Evolutionary conservation across 2,888 invertebrate genomes (phyloP).

Genomic region (Leucoma salicis): DNA sequence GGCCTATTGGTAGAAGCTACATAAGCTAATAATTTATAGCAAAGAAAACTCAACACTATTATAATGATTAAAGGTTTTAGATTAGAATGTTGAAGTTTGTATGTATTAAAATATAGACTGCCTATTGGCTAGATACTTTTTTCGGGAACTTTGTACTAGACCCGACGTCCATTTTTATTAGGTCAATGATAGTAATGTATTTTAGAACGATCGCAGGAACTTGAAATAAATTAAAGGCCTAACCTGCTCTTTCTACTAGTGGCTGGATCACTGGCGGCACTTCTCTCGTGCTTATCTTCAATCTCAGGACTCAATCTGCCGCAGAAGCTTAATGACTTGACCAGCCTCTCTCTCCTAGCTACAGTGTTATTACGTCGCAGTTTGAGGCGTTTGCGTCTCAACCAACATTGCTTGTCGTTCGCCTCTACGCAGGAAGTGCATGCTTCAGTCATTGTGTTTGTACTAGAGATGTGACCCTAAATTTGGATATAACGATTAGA

Average conservation of each 20-base stretch:
- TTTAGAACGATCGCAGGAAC: too few relatives aligned
- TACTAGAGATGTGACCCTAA: conserved; percentile 77
- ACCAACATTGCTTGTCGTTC: conserved; percentile 70
- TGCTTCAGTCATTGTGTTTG: conserved; percentile 78
- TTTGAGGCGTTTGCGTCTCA: conserved; percentile 67
- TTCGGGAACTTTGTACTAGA: too few relatives aligned
- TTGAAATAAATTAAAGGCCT: too few relatives aligned
- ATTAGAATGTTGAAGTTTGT: too few relatives aligned
- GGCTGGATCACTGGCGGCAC: conserved; percentile 85
- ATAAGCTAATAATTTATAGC: too few relatives aligned
- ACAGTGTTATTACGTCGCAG: conserved; percentile 54
- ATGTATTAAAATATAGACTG: too few relatives aligned
- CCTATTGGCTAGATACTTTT: too few relatives aligned
- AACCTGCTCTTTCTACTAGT: conserved; percentile 81
- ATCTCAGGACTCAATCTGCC: conserved; percentile 82
- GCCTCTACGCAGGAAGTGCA: conserved; percentile 79
- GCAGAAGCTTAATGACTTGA: conserved; percentile 89
- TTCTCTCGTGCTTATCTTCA: conserved; percentile 81
- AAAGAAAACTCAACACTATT: too few relatives aligned
- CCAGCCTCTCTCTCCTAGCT: conserved; percentile 71
- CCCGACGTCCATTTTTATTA: too few relatives aligned
- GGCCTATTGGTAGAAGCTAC: too few relatives aligned
- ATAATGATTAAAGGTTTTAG: too few relatives aligned
- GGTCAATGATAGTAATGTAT: too few relatives aligned
- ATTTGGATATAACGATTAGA: not conserved